Percentiles rank a stretch among this genome's conserved stretches.
Evolutionary conservation across 2,888 invertebrate species (phyloP).

Genomic region (Drosophila recens): DNA sequence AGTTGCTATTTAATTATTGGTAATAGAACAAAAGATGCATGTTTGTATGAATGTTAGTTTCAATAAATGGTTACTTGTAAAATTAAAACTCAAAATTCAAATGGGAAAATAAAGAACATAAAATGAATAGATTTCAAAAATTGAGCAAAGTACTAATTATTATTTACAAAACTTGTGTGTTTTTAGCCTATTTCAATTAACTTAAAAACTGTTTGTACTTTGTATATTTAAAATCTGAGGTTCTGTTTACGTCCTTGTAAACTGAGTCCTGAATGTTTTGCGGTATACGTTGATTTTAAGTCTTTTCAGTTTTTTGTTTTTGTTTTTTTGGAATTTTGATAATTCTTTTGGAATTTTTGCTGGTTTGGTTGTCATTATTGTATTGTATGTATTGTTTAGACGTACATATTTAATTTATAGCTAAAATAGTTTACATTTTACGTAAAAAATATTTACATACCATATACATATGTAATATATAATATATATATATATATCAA

Average conservation of each 20-base stretch:
- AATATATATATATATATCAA: constrained; percentile 28
- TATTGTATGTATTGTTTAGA: constrained; percentile 21
- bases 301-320: constrained; percentile 48
- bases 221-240: constrained; percentile 68
- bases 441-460: constrained; percentile 49
- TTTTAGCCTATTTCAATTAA: constrained; percentile 40
- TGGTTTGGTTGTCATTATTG: constrained; percentile 38
- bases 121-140: constrained; percentile 27
- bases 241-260: constrained; percentile 47
- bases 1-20: constrained; percentile 36
- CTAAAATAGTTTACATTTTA: constrained; percentile 50
- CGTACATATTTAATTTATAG: constrained; percentile 35
- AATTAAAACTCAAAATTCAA: constrained; percentile 7
- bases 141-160: constrained; percentile 33
- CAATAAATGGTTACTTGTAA: constrained; percentile 3
- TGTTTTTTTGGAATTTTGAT: constrained; percentile 33
- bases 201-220: constrained; percentile 71
- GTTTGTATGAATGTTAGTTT: constrained; percentile 9
- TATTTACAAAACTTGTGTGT: constrained; percentile 30
- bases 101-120: constrained; percentile 10
- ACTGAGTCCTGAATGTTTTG: constrained; percentile 57
- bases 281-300: constrained; percentile 47
- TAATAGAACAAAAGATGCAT: constrained; percentile 38
- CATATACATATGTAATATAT: neutral
- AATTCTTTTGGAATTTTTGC: constrained; percentile 46